Evolutionary conservation across 1,140 invertebrate genomes (phyloP).

Genomic region (Drosophila melanica): DNA sequence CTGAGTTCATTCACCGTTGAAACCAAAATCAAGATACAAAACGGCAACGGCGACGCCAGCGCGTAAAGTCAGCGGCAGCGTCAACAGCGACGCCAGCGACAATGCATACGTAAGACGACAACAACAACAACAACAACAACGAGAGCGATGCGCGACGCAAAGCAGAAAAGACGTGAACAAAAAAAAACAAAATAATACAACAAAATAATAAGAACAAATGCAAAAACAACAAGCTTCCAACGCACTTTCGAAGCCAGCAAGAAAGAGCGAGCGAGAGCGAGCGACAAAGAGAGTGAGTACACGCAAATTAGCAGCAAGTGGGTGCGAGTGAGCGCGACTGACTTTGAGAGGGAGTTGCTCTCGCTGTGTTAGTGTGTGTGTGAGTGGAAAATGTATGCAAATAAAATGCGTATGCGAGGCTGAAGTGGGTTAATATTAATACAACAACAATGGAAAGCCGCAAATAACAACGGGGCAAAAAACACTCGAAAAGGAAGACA

Average conservation of each 20-base stretch:
- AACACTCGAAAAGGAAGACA: conserved; percentile 67
- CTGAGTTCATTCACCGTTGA: conserved; percentile 82
- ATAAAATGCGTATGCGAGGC: conserved; percentile 77
- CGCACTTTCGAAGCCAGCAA: conserved; percentile 49
- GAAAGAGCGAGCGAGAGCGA: conserved; percentile 8
- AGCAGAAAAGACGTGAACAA: conserved; percentile 34
- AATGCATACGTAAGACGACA: conserved; percentile 44
- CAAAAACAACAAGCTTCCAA: conserved; percentile 65
- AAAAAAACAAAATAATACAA: conserved; percentile 47
- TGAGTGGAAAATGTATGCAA: conserved; percentile 71
- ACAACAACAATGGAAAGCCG: conserved; percentile 54
- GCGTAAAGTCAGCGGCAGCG: conserved; percentile 43
- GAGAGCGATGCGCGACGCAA: conserved; percentile 51
- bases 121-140: conserved; percentile 30
- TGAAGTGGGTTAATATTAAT: conserved; percentile 81
- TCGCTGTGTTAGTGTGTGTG: conserved; percentile 7
- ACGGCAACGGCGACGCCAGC: conserved; percentile 53
- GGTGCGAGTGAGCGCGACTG: conserved; percentile 19
- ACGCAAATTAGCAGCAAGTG: conserved; percentile 17
- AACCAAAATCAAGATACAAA: conserved; percentile 82
- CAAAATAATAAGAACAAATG: conserved; percentile 50
- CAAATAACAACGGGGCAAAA: conserved; percentile 31
- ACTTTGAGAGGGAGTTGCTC: conserved; percentile 25
- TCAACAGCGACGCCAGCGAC: conserved; percentile 25
- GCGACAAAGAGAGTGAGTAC: background rate